Conservation (phyloP, 2,888 invertebrate species). For the Leucophenga maculata region DNA sequence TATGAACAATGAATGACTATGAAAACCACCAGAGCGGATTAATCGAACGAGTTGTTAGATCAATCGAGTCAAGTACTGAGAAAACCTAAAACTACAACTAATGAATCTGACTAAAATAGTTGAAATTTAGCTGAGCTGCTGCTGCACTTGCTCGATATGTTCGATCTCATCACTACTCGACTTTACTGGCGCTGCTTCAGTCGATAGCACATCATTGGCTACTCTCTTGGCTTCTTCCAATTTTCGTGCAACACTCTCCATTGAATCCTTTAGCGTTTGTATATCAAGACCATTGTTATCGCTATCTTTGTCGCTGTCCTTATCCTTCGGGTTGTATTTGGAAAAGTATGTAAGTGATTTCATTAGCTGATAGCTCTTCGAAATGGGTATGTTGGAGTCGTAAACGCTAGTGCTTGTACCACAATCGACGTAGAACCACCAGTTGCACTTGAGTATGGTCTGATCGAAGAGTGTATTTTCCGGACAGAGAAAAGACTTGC, state of each 20-base stretch:
- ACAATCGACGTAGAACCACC: conserved; percentile 96
- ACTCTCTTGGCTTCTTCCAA: conserved; percentile 46
- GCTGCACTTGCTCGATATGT: conserved; percentile 6
- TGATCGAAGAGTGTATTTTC: conserved; percentile 93
- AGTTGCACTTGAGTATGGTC: conserved; percentile 91
- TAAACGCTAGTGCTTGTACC: conserved; percentile 85
- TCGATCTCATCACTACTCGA: background rate
- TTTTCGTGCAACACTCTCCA: conserved; percentile 56
- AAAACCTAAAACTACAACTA: background rate
- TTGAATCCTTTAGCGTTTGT: conserved; percentile 61
- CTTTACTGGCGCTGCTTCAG: background rate
- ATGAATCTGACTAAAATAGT: conserved; percentile 11
- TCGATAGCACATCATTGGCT: conserved; percentile 23
- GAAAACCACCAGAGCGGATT: background rate
- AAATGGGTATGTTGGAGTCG: conserved; percentile 91
- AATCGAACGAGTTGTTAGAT: background rate
- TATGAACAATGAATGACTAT: conserved; percentile 14
- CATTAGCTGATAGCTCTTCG: conserved; percentile 93
- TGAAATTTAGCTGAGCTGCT: background rate
- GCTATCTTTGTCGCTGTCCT: conserved; percentile 45
- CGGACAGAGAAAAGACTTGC: conserved; percentile 93
- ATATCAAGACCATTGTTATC: conserved; percentile 60
- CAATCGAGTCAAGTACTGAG: background rate
- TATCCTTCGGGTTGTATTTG: conserved; percentile 77
- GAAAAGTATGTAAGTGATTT: conserved; percentile 92